These are phyloP conservation scores for Acrocephalus kingi DNA, from an alignment of 2,113 vertebrate species.

Conservation along the genomic window DNA sequence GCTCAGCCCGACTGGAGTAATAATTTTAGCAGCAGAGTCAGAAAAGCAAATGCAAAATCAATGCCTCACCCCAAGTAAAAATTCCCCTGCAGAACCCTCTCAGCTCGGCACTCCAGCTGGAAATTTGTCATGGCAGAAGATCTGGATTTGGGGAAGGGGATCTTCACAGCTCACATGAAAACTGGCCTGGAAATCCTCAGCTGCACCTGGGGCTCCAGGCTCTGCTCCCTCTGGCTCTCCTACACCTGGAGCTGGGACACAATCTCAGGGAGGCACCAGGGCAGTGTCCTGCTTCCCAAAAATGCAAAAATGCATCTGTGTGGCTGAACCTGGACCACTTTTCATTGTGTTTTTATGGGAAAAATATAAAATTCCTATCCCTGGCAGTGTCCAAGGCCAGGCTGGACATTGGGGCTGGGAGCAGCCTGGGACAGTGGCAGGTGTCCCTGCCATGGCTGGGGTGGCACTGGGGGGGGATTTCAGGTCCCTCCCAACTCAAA, in stretches of 20 bases:
- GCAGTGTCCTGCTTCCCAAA: not conserved
- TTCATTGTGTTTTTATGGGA: fast-evolving
- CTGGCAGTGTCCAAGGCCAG: not conserved
- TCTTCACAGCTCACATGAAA: not conserved
- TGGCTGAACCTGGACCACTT: not conserved
- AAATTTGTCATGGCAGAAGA: not conserved
- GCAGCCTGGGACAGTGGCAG: not conserved
- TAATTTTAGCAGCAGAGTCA: constrained; percentile 9
- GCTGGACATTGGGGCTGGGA: not conserved
- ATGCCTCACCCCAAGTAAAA: not conserved
- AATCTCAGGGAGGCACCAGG: not conserved
- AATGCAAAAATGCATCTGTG: fast-evolving
- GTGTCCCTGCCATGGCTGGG: not conserved
- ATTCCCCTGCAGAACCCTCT: not conserved
- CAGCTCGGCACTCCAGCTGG: not conserved
- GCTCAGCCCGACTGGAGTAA: not conserved
- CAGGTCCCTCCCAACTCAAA: not conserved
- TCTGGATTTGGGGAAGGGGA: not conserved
- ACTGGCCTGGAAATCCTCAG: not conserved
- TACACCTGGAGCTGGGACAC: not conserved
- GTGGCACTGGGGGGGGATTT: not conserved
- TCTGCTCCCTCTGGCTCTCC: not conserved
- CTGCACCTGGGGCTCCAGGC: not conserved
- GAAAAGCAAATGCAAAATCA: not conserved
- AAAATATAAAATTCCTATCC: not conserved